Conservation (phyloP, 2,797 vertebrate genomes). For the Bucorvus abyssinicus region DNA sequence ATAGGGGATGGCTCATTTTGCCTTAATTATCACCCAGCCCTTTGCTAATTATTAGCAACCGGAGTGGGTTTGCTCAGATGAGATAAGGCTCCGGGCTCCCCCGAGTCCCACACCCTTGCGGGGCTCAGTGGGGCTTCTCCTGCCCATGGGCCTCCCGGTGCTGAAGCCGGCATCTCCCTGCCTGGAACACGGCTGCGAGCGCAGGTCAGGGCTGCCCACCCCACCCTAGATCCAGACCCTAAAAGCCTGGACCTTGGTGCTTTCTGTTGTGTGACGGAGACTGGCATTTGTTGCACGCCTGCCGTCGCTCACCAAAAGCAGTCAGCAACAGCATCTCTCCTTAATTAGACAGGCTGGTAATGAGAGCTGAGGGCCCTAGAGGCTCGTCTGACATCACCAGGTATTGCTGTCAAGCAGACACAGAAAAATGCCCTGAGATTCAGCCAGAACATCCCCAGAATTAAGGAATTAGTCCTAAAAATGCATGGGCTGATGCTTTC, state of each 20-base stretch:
- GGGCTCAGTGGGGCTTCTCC: neutral
- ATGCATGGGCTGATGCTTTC: neutral
- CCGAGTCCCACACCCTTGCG: neutral
- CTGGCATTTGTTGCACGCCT: neutral
- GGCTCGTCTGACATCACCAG: slow-evolving; percentile 58
- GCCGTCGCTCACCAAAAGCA: neutral
- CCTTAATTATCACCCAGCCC: slow-evolving; percentile 36
- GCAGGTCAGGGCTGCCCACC: neutral
- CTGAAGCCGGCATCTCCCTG: too few species aligned
- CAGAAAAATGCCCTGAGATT: neutral
- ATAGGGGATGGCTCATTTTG: neutral
- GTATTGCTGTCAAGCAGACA: slow-evolving; percentile 53
- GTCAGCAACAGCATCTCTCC: slow-evolving; percentile 15
- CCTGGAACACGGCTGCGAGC: rapidly evolving
- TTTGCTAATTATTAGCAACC: slow-evolving; percentile 32
- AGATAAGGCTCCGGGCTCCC: neutral
- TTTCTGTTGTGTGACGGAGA: neutral
- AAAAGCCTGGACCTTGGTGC: neutral
- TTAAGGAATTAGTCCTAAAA: slow-evolving; percentile 17
- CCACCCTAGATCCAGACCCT: neutral
- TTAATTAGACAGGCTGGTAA: slow-evolving; percentile 62
- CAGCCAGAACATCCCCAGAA: neutral
- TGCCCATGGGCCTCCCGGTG: neutral
- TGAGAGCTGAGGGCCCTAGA: slow-evolving; percentile 44
- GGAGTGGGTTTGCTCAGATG: slow-evolving; percentile 13